Conservation (phyloP, 2,113 vertebrate genomes). For the Macquaria ambigua region DNA sequence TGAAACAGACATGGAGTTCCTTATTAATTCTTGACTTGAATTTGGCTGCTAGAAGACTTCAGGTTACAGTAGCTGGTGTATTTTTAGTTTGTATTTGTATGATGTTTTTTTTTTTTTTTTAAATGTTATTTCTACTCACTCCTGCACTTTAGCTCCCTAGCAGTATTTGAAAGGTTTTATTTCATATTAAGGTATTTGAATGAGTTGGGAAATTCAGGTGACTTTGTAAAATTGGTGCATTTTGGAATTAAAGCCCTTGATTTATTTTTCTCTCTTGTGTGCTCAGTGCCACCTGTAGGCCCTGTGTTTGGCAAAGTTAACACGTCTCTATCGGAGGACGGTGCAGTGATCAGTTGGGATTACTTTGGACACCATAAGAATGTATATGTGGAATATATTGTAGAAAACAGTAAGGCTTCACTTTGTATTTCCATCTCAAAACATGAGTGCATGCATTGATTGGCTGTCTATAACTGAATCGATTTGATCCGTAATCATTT, state of each 20-base stretch:
- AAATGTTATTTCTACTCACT: background rate
- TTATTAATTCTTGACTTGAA: background rate
- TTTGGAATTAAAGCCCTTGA: background rate
- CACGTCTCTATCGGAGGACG: constrained; percentile 89
- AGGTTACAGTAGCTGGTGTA: background rate
- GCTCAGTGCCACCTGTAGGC: constrained; percentile 87
- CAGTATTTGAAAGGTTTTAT: constrained; percentile 2
- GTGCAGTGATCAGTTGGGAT: constrained; percentile 93
- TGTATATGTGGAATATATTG: constrained; percentile 95
- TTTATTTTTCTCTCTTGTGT: constrained; percentile 83
- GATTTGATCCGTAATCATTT: background rate
- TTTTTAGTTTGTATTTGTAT: background rate
- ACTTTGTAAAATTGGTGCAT: background rate
- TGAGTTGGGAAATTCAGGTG: background rate
- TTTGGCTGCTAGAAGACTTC: background rate
- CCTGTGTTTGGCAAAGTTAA: constrained; percentile 91
- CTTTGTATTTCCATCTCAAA: constrained; percentile 51
- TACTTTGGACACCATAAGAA: constrained; percentile 93
- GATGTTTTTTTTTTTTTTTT: background rate
- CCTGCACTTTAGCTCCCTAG: background rate
- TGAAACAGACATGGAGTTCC: background rate
- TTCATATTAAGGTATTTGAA: background rate
- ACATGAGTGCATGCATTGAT: constrained; percentile 16
- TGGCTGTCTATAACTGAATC: background rate
- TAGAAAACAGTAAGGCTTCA: constrained; percentile 94